phyloP scores from a whole-genome alignment of 2,113 vertebrate genomes.

The Bos indicus region DNA sequence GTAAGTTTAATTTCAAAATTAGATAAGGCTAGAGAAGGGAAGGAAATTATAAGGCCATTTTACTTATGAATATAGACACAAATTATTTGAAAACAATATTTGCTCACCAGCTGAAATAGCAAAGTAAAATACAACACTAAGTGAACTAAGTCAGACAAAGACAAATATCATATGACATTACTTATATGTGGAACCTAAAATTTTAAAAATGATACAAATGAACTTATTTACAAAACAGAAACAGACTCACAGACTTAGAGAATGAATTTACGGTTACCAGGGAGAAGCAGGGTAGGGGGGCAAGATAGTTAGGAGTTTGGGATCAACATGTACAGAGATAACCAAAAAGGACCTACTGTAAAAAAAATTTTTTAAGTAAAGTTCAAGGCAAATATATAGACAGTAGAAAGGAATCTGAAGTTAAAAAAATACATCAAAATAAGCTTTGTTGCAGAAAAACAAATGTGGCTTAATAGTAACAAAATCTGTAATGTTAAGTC shows the following conservation, averaged over 20 bases:
- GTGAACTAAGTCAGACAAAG: not conserved
- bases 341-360: not conserved
- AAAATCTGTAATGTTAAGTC: not conserved
- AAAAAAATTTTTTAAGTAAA: not conserved
- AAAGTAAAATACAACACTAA: not conserved
- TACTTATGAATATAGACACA: not conserved
- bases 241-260: not conserved
- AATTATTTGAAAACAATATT: not conserved
- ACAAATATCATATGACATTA: not conserved
- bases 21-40: conserved; percentile 1
- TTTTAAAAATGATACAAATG: not conserved
- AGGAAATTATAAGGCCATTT: not conserved
- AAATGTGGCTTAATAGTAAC: not conserved
- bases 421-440: not conserved
- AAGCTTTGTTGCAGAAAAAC: not conserved
- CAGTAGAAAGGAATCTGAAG: not conserved
- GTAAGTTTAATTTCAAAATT: conserved; percentile 4
- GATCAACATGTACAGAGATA: not conserved
- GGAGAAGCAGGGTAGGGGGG: not conserved
- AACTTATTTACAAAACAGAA: not conserved
- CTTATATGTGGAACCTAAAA: not conserved
- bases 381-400: not conserved
- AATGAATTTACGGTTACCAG: not conserved
- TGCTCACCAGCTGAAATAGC: not conserved
- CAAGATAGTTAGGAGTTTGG: not conserved